A percentile compares a stretch with the other conserved stretches of the same genome.
Conservation (phyloP, 2,113 vertebrate species). For the Baryphthengus martii region DNA sequence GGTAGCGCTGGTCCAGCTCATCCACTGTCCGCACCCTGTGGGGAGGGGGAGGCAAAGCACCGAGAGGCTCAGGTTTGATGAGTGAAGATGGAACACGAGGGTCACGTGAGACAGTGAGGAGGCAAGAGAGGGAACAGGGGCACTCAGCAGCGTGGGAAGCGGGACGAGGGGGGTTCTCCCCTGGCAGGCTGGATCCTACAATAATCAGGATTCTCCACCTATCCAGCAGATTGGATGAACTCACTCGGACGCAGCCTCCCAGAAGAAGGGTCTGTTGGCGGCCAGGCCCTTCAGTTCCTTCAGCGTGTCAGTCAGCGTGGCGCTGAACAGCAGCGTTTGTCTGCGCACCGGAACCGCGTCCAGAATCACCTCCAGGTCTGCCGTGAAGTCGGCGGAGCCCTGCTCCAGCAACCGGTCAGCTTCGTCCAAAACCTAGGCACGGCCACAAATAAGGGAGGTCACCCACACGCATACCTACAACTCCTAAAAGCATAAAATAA, state of each 20-base stretch:
- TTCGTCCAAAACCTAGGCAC: slow-evolving; percentile 83
- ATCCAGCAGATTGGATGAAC: background rate
- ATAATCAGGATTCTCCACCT: too few relatives aligned
- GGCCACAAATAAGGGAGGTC: fast-evolving
- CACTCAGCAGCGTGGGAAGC: too few relatives aligned
- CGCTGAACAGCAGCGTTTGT: slow-evolving; percentile 92
- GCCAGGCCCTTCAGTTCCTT: slow-evolving; percentile 83
- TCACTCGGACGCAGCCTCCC: slow-evolving; percentile 89
- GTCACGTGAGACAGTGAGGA: fast-evolving
- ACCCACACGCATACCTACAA: fast-evolving
- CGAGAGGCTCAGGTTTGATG: fast-evolving
- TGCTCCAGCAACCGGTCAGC: slow-evolving; percentile 92
- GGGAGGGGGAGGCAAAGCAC: background rate
- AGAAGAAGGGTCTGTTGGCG: slow-evolving; percentile 90
- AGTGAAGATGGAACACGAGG: fast-evolving
- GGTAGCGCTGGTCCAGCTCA: slow-evolving; percentile 87
- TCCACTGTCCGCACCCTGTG: slow-evolving; percentile 87
- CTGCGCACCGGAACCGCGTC: slow-evolving; percentile 72
- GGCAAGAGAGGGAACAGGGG: fast-evolving
- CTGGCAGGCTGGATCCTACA: too few relatives aligned
- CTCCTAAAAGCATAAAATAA: fast-evolving
- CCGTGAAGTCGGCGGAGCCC: slow-evolving; percentile 88
- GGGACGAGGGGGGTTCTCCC: too few relatives aligned
- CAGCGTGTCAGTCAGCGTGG: slow-evolving; percentile 89
- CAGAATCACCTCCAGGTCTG: slow-evolving; percentile 89